Evolutionary conservation across 2,888 invertebrate species (phyloP).

Genomic region (Chalcis sispes): DNA sequence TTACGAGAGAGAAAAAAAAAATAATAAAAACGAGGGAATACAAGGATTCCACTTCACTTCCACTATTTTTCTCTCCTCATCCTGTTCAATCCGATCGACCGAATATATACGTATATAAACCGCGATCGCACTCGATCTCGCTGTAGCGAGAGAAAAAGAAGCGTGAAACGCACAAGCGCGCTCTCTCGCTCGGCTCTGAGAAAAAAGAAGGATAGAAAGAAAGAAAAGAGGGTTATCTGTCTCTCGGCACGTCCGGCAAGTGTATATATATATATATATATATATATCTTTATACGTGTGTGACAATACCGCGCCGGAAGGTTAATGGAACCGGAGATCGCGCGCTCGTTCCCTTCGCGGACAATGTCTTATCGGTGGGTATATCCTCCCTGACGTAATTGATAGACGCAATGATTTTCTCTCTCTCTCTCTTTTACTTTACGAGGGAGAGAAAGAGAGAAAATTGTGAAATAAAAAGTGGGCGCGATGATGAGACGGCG

Average conservation of each 20-base stretch:
- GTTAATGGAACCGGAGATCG: constrained; percentile 48
- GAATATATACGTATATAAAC: not conserved
- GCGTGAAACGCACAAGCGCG: constrained; percentile 30
- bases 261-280: too few species aligned
- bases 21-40: not conserved
- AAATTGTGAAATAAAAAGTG: not conserved
- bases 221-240: not conserved
- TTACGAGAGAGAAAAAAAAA: not conserved
- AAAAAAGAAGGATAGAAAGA: constrained; percentile 7
- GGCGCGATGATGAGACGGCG: not conserved
- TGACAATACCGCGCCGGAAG: constrained; percentile 47
- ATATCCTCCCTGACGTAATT: constrained; percentile 42
- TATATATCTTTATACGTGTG: constrained; percentile 7
- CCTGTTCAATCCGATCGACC: constrained; percentile 39
- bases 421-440: not conserved
- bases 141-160: constrained; percentile 30
- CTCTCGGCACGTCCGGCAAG: not conserved
- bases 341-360: constrained; percentile 13
- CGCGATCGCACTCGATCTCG: not conserved
- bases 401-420: constrained; percentile 34
- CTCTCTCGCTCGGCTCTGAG: constrained; percentile 9
- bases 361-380: not conserved
- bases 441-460: not conserved
- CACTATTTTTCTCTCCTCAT: not conserved
- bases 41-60: not conserved